These are phyloP conservation scores for Musca vetustissima DNA, from an alignment of 1,140 invertebrate genomes.

Conservation along the genomic window DNA sequence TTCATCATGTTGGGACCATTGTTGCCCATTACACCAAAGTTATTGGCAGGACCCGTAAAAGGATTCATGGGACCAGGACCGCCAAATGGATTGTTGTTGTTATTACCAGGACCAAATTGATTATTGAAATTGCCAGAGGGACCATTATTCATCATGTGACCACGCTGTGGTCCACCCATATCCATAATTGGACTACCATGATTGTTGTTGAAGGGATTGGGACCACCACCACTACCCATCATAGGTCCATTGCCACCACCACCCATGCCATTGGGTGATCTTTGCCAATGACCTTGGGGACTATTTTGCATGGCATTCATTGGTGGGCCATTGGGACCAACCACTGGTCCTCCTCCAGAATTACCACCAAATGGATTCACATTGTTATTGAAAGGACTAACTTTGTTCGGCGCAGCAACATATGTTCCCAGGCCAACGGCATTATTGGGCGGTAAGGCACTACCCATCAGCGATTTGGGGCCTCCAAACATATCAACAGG, in stretches of 20 bases:
- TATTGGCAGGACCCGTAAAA: constrained; percentile 37
- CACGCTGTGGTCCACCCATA: constrained; percentile 8
- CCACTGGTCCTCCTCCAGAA: not conserved
- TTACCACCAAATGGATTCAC: constrained; percentile 2
- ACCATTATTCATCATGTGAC: constrained; percentile 12
- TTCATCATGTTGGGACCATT: constrained; percentile 36
- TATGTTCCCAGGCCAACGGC: not conserved
- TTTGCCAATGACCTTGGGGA: constrained; percentile 13
- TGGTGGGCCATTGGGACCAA: not conserved
- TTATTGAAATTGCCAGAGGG: constrained; percentile 19
- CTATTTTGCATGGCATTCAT: constrained; percentile 3
- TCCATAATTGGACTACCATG: constrained; percentile 22
- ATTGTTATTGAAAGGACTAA: not conserved
- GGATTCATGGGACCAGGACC: constrained; percentile 30
- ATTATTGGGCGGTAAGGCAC: constrained; percentile 31
- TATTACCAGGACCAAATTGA: constrained; percentile 26
- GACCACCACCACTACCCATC: not conserved
- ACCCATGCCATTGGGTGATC: constrained; percentile 28
- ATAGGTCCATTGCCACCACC: constrained; percentile 37
- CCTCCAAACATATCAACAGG: constrained; percentile 18
- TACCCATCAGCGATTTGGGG: constrained; percentile 26
- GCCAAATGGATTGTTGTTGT: constrained; percentile 9
- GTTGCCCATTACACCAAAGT: constrained; percentile 40
- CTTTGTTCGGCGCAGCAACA: too few relatives aligned
- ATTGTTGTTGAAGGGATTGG: not conserved